phyloP scores from a whole-genome alignment of 2,797 vertebrate species.

The Enteromius thamalakanensis region DNA sequence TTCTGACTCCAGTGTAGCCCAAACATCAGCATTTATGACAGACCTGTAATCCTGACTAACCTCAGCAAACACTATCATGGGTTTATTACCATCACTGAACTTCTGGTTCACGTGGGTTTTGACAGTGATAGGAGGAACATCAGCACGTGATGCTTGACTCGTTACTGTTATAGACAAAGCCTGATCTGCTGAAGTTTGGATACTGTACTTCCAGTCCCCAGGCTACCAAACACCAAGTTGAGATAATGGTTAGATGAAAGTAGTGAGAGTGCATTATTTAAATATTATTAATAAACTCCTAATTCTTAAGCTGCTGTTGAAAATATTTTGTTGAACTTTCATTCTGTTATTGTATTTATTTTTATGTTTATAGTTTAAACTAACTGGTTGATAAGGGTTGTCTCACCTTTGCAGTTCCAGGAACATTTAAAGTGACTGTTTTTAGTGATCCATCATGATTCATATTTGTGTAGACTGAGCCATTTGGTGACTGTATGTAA shows the following conservation, averaged over 20 bases:
- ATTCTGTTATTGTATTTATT: neutral
- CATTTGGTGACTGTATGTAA: slow-evolving; percentile 63
- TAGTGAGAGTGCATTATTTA: no score
- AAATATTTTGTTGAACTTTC: no score
- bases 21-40: slow-evolving; percentile 70
- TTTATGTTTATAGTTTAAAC: neutral
- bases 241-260: no score
- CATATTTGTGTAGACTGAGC: slow-evolving; percentile 65
- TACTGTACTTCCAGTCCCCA: slow-evolving; percentile 72
- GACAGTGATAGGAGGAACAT: slow-evolving; percentile 69
- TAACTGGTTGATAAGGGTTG: neutral
- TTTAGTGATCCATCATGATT: slow-evolving; percentile 29
- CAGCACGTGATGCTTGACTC: slow-evolving; percentile 64
- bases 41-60: slow-evolving; percentile 69
- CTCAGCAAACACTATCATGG: slow-evolving; percentile 66
- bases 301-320: no score
- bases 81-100: slow-evolving; percentile 41
- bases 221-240: slow-evolving; percentile 34
- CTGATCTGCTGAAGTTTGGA: slow-evolving; percentile 67
- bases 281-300: no score
- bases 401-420: slow-evolving; percentile 67
- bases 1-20: slow-evolving; percentile 68
- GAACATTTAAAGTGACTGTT: slow-evolving; percentile 63
- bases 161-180: slow-evolving; percentile 71
- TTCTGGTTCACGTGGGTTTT: slow-evolving; percentile 61